Evolutionary conservation across 1,140 invertebrate species (phyloP), one percentile per base, ranked within the genome.

Genomic region (Drosophila kohkoa): DNA sequence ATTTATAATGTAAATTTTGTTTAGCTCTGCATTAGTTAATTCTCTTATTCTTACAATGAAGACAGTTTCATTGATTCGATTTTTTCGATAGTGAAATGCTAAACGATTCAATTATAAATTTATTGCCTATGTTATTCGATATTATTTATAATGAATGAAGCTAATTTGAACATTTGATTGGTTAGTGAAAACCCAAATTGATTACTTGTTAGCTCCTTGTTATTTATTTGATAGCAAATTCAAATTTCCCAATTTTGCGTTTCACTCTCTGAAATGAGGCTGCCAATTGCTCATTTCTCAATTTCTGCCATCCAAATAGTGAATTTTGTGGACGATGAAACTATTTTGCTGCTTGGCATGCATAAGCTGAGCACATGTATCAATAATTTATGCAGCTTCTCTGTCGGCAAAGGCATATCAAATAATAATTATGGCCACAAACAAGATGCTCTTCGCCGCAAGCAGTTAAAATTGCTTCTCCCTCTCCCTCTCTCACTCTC

Each of bases 391-490:
- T 66, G 35, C 48, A 43, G 59, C 68, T 48, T 55, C 32, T 15
- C 35, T 28, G 51, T 15, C 35, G 15, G 43, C 11, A 38, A 54
- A 30, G 46, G 46, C 48, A 54, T 35, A 60, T 60, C n/a, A 60
- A 51, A 74, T 45, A 54, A 46, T 54, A 52, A 74, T 68, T 74
- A 60, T 69, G 35, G 41, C 71, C 65, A 69, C 30, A 55, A 57
- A 46, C 64, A 54, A 16, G 51, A 60, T 15, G 41, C 58, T 30
- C 35, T 28, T 38, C 28, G 15, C 51, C 49, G n/a, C 16, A 35
- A 51, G 11, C 45, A 46, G 20, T 28, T 43, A 25, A 68, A 62
- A 62, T 57, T 69, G 32, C 10, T 13, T 38, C 54, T 25, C 4
- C n/a, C 46, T 49, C n/a, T n/a, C n/a, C n/a, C n/a, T n/a, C 46